Evolutionary conservation across 2,888 invertebrate species (phyloP), one percentile per base, ranked within the genome.

Genomic region (Suillia variegata): DNA sequence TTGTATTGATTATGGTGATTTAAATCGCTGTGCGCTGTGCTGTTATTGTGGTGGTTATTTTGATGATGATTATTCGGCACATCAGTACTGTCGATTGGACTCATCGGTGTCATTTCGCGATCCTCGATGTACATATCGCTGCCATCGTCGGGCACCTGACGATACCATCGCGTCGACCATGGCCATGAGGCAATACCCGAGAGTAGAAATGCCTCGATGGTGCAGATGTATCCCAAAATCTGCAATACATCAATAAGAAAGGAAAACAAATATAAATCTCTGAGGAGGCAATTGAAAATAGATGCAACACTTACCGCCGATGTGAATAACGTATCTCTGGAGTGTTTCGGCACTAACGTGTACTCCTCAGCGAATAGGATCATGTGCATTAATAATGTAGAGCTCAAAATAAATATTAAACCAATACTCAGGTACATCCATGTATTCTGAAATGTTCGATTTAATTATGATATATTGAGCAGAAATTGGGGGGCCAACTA

Each of bases 361-460:
- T 87, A 88, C 77, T 85, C 86, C 79, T 84, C 88, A 79, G 83
- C 86, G 83, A 83, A 85, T 82, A 85, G 87, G 82, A 87, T 85
- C 84, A 88, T 87, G 75, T 90, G 88, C 75, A 88, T 85, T 74
- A 89, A 85, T 70, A 90, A 82, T 70, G 89, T 87, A 67, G 89
- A 88, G 79, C 89, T 87, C 79, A 88, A 84, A 75, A 89, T 85
- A 82, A 88, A 89, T 80, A 88, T 85, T 74, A 89, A 83, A 83
- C 89, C 89, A 83, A 90, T 86, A 82, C 87, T 85, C 81, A 89
- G 85, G 82, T 89, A 90, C 78, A 89, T 86, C 84, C 88, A 88
- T 78, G 88, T 87, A 83, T 89, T 89, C 89, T 89, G 80, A 10
- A 76, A 54, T n/a, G n/a, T n/a, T n/a, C n/a, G n/a, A n/a, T n/a